Conservation (phyloP, 2,113 vertebrate genomes). For the Anhinga rufa region DNA sequence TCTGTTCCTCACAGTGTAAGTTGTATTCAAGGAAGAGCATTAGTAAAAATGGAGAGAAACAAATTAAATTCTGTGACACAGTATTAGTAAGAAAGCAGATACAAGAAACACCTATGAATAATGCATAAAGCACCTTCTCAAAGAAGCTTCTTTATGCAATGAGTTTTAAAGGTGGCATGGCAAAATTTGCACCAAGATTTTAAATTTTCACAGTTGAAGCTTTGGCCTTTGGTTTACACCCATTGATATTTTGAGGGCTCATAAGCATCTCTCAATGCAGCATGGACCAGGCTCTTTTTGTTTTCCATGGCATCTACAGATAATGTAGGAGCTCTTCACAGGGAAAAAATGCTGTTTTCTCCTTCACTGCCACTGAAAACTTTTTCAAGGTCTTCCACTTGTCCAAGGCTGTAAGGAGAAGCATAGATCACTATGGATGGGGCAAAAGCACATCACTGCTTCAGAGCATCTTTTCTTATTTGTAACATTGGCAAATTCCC, state of each 20-base stretch:
- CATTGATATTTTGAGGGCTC: background rate
- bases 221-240: background rate
- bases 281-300: background rate
- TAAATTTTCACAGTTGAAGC: background rate
- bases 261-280: background rate
- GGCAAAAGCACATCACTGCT: background rate
- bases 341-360: conserved; percentile 57
- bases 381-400: background rate
- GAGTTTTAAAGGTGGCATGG: background rate
- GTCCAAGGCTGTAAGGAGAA: conserved; percentile 46
- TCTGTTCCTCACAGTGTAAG: background rate
- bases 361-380: conserved; percentile 18
- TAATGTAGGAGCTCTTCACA: background rate
- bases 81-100: background rate
- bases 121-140: background rate
- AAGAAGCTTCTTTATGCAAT: background rate
- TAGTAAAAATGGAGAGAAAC: background rate
- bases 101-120: background rate
- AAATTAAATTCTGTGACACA: background rate
- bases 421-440: background rate
- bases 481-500: background rate
- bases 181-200: conserved; percentile 10
- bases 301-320: background rate
- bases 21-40: background rate
- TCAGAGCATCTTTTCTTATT: background rate